Evolutionary conservation across 1,140 invertebrate genomes (phyloP), one percentile per base, ranked within the genome.

Genomic region (Diuraphis noxia): DNA sequence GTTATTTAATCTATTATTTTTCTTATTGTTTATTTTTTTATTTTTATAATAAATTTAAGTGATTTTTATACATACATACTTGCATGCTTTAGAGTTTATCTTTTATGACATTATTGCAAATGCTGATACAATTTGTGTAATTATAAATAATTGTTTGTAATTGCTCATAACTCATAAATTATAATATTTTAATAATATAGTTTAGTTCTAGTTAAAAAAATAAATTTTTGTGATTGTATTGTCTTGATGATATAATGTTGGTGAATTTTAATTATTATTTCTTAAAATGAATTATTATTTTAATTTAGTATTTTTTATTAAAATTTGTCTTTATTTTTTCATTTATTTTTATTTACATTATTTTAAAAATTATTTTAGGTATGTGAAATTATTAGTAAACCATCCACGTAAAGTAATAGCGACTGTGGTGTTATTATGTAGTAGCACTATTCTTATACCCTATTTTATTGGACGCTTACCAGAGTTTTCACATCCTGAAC

Each of bases 401-500:
- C 95, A 97, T 93, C 97, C 97, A 43, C 97, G 96, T 93, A 93
- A 96, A 85, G 95, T 97, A 93, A 94, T 98, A 92, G 93, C 96
- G 72, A 94, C 94, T 56, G 95, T 97, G 88, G 95, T 96, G 93
- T 94, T 96, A 84, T 95, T 97, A 91, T 96, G 96, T 81, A 95
- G 95, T 38, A 95, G 95, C 82, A 96, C 96, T 93, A 95, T 97
- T 30, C 95, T 97, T 77, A 95, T 97, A 85, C 96, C 96, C 36
- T 93, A 97, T 36, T 95, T 95, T 82, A 95, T 95, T 17, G 95
- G 95, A 93, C 95, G 96, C 43, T 94, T 96, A 85, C 97, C 97
- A 34, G 95, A 96, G 94, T 98, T 98, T 94, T 95, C 95, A 81
- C 96, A 97, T 93, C 97, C 97, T 40, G 95, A 96, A 92, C 94